A percentile compares a stretch with the other conserved stretches of the same genome.
Conservation (phyloP, 2,888 invertebrate genomes). For the Venustoraphidia nigricollis region DNA sequence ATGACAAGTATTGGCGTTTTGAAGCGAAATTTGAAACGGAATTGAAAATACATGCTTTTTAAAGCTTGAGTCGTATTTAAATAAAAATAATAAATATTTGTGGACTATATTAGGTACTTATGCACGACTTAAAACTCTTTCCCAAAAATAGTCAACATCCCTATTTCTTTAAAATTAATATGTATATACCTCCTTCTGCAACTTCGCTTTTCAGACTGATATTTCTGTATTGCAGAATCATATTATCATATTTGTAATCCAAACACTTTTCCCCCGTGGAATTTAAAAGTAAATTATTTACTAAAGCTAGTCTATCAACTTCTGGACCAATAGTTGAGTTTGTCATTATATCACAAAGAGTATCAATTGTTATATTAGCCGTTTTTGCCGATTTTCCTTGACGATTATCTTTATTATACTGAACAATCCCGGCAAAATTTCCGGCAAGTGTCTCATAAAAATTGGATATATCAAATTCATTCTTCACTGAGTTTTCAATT, state of each 20-base stretch:
- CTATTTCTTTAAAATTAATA: neutral
- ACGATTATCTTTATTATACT: constrained; percentile 88
- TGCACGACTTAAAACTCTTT: no score
- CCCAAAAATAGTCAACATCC: no score
- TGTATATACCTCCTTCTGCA: constrained; percentile 43
- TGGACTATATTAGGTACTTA: no score
- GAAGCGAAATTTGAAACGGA: no score
- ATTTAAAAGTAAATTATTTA: constrained; percentile 54
- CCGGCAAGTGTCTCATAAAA: constrained; percentile 70
- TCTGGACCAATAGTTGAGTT: constrained; percentile 40
- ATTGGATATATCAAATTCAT: constrained; percentile 52
- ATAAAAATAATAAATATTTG: no score
- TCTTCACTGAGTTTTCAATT: constrained; percentile 43
- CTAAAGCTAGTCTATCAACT: constrained; percentile 52
- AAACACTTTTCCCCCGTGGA: constrained; percentile 57
- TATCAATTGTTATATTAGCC: constrained; percentile 63
- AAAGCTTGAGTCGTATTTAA: no score
- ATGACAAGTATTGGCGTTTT: no score
- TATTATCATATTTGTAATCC: constrained; percentile 67
- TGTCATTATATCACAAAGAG: constrained; percentile 61
- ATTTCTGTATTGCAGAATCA: constrained; percentile 52
- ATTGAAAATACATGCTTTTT: no score
- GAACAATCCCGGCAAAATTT: constrained; percentile 81
- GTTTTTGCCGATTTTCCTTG: constrained; percentile 40
- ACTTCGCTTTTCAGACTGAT: constrained; percentile 44